Evolutionary conservation across 2,113 vertebrate genomes (phyloP), one percentile per base, ranked within the genome.

Genomic region (Bos javanicus): DNA sequence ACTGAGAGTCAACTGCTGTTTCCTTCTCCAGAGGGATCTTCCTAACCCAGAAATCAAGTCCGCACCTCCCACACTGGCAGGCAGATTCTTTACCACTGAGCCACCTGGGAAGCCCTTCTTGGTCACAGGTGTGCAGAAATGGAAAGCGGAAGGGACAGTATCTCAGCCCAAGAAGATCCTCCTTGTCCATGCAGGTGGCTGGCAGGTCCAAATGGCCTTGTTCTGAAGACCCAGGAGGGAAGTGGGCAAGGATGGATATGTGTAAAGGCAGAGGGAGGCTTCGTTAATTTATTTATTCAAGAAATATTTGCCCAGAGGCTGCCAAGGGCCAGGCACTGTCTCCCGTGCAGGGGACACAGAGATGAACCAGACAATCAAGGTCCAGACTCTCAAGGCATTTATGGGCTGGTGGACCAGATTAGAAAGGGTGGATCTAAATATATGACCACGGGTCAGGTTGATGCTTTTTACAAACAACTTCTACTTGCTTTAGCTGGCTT

Each of bases 121-220:
- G 39, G 50, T n/a, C 15, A 3, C 2, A 23, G 43, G 26, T 19
- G 13, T 56, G 59, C 43, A 48, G 39, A 81, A 52, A 39, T 0
- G 28, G 60, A n/a, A n/a, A 43, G 25, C 2, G 4, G 23, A 9
- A 3, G 33, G 28, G 39, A 36, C 5, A 23, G 43, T 1, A 0
- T 30, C 56, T 46, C 56, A 15, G 86, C 71, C 60, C 54, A n/a
- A 3, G 50, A 80, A 26, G 86, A 90, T 13, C n/a, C 14, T 13
- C n/a, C 10, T 43, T 4, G 2, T 50, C 39, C 6, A 3, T 25
- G 46, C 36, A 85, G 57, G 67, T 54, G 14, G 7, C 62, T 25
- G 23, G 74, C 56, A 28, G 39, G 25, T 6, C 54, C 12, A 48
- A 50, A 62, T 36, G 3, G 23, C 54, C 21, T 16, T 17, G 5